Conservation (phyloP, 2,888 invertebrate species). For the Automeris io region DNA sequence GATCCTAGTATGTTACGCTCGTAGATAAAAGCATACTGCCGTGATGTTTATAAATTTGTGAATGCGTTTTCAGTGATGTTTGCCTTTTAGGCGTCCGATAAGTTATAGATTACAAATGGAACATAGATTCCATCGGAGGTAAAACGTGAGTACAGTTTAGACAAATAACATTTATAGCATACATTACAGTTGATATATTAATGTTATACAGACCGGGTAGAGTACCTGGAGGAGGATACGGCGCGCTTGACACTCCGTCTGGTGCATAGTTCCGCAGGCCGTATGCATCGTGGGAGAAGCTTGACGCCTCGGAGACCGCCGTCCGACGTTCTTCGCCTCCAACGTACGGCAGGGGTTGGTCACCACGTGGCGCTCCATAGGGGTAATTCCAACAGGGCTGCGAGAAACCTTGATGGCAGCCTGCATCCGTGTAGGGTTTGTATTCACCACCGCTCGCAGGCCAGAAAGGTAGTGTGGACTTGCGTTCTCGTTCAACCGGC, state of each 20-base stretch:
- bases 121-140: conserved; percentile 37
- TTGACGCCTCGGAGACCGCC: conserved; percentile 78
- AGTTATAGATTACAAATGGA: conserved; percentile 63
- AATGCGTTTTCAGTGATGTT: conserved; percentile 58
- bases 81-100: conserved; percentile 47
- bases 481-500: conserved; percentile 79
- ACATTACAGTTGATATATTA: too few species aligned
- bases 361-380: conserved; percentile 78
- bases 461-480: conserved; percentile 84
- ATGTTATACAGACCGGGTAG: conserved; percentile 66
- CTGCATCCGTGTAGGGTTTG: conserved; percentile 75
- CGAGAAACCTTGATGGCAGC: conserved; percentile 83
- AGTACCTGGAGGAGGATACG: conserved; percentile 88
- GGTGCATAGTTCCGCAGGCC: conserved; percentile 85
- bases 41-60: conserved; percentile 63
- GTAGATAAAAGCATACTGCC: conserved; percentile 17
- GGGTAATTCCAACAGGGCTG: conserved; percentile 87
- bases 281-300: conserved; percentile 86
- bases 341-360: conserved; percentile 83
- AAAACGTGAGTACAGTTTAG: conserved; percentile 46
- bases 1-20: conserved; percentile 22
- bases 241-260: conserved; percentile 84
- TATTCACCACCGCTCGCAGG: conserved; percentile 79
- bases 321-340: conserved; percentile 83
- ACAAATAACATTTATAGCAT: too few species aligned